phyloP scores from a whole-genome alignment of 2,888 invertebrate genomes.

The Neelides folsomi region DNA sequence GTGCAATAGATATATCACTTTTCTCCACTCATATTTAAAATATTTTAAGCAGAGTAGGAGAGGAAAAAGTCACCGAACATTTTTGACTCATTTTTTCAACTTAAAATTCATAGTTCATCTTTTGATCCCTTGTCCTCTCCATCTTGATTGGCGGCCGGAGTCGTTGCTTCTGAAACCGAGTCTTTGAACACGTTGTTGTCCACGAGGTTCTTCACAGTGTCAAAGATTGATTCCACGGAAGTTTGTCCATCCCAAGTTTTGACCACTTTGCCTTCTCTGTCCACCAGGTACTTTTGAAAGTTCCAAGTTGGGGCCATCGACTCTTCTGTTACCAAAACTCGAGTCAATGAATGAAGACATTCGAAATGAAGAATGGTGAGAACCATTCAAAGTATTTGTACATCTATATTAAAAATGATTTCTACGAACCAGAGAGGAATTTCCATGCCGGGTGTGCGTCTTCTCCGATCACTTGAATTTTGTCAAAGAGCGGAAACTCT shows the following conservation, averaged over 20 bases:
- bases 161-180: conserved; percentile 30
- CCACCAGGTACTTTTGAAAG: conserved; percentile 44
- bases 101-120: conserved; percentile 4
- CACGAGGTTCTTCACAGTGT: conserved; percentile 22
- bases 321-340: conserved; percentile 23
- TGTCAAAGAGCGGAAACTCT: conserved; percentile 42
- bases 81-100: no score
- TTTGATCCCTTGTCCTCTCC: background rate
- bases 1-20: no score
- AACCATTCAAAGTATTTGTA: no score
- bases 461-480: conserved; percentile 38
- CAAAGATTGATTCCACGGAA: conserved; percentile 35
- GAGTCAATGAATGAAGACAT: no score
- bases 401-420: background rate
- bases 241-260: conserved; percentile 40
- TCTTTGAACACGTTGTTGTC: conserved; percentile 19
- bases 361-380: no score
- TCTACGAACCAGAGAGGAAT: conserved; percentile 34
- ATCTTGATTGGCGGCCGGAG: conserved; percentile 3
- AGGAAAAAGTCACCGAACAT: no score
- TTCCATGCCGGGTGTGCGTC: conserved; percentile 38
- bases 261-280: conserved; percentile 39
- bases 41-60: no score
- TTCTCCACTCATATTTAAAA: no score
- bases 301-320: conserved; percentile 41